Evolutionary conservation across 1,140 invertebrate species (phyloP).

Genomic region (Spodoptera litura): DNA sequence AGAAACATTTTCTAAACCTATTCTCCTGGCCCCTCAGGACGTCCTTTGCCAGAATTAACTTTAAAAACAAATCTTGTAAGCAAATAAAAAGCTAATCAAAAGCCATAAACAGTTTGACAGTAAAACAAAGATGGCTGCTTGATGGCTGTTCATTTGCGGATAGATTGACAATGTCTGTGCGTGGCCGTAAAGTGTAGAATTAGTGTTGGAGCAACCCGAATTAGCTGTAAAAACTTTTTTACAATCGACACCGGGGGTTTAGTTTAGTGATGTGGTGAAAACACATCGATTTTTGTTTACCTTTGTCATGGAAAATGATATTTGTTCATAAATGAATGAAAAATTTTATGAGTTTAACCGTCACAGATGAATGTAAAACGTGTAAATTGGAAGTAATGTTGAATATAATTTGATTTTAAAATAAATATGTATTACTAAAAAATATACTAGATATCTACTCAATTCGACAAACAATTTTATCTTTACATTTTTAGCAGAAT

Average conservation of each 20-base stretch:
- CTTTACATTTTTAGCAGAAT: too few relatives aligned
- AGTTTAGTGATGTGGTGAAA: conserved; percentile 51
- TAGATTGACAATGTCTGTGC: conserved; percentile 56
- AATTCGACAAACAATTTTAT: too few relatives aligned
- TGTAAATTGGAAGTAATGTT: too few relatives aligned
- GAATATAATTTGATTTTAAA: too few relatives aligned
- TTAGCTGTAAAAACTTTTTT: conserved; percentile 84
- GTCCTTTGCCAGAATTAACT: not conserved
- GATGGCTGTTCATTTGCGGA: conserved; percentile 64
- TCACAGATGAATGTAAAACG: too few relatives aligned
- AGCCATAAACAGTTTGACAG: conserved; percentile 61
- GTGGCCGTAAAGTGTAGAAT: conserved; percentile 56
- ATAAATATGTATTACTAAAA: too few relatives aligned
- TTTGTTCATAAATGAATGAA: not conserved
- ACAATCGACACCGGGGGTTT: conserved; percentile 64
- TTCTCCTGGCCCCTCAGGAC: too few relatives aligned
- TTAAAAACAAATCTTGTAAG: conserved; percentile 26
- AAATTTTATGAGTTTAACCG: too few relatives aligned
- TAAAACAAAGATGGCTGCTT: conserved; percentile 65
- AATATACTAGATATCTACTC: too few relatives aligned
- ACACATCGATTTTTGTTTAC: not conserved
- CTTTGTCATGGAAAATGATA: not conserved
- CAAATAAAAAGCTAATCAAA: conserved; percentile 40
- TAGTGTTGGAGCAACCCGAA: conserved; percentile 58
- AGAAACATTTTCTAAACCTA: too few relatives aligned